These are phyloP conservation scores for Philotrypesis tridentata DNA, from an alignment of 1,140 invertebrate genomes.

Conservation along the genomic window DNA sequence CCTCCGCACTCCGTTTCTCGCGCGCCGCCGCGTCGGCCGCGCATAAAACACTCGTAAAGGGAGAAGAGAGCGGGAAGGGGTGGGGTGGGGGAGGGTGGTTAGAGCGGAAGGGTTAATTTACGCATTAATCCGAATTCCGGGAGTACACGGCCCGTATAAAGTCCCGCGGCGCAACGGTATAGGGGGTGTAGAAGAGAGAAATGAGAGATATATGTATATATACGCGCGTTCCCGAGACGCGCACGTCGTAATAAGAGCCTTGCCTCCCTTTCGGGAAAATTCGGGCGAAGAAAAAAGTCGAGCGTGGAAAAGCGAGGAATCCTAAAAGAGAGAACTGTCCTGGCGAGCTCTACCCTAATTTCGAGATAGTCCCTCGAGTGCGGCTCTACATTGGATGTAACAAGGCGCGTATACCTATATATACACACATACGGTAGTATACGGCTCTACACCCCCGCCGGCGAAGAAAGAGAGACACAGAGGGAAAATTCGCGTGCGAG, in stretches of 20 bases:
- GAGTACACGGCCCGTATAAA: neutral
- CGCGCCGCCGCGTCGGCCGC: too few relatives aligned
- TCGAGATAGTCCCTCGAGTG: neutral
- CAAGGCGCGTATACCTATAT: too few relatives aligned
- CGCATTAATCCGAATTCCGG: constrained; percentile 14
- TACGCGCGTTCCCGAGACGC: too few relatives aligned
- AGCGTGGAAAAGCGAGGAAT: neutral
- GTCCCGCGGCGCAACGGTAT: neutral
- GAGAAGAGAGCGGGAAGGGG: neutral
- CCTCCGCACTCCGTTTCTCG: neutral
- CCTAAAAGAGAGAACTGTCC: neutral
- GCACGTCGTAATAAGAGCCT: neutral
- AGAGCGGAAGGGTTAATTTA: neutral
- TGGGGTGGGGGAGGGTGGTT: too few relatives aligned
- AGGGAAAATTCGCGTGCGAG: neutral
- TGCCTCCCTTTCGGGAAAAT: constrained; percentile 1
- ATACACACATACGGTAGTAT: too few relatives aligned
- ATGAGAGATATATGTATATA: too few relatives aligned
- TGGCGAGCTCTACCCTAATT: constrained; percentile 13
- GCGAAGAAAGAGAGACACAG: neutral
- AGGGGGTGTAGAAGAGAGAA: too few relatives aligned
- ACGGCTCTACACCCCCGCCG: too few relatives aligned
- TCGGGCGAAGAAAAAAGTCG: neutral
- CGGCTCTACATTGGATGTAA: too few relatives aligned
- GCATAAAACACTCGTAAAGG: neutral